These are phyloP conservation scores for Rhopalosiphum maidis DNA, from an alignment of 1,140 invertebrate genomes.

Conservation along the genomic window DNA sequence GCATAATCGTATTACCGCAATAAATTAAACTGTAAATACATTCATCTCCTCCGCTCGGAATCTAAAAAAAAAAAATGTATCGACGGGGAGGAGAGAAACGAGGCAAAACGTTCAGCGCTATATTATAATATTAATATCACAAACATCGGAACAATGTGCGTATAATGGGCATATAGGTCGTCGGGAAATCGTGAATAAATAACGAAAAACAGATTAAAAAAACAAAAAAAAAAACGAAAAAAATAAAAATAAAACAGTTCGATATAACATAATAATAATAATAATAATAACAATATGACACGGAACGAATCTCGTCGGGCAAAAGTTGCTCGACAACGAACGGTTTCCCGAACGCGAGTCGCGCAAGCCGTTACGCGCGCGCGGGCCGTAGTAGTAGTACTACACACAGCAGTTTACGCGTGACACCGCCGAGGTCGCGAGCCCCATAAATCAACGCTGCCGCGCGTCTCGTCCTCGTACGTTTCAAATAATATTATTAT, in stretches of 20 bases:
- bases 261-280: not conserved
- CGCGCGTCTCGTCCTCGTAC: not conserved
- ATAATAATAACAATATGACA: not conserved
- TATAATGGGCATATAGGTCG: not conserved
- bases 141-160: not conserved
- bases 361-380: not conserved
- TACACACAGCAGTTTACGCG: not conserved
- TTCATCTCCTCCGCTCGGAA: not conserved
- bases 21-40: not conserved
- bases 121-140: not conserved
- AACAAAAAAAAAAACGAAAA: not conserved
- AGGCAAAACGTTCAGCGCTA: not conserved
- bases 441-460: slow-evolving; percentile 19
- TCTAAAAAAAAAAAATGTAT: not conserved
- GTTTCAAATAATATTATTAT: slow-evolving; percentile 27
- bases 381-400: too few relatives aligned
- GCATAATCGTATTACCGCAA: not conserved
- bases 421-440: not conserved
- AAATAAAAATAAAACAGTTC: not conserved
- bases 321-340: not conserved
- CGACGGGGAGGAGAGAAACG: not conserved
- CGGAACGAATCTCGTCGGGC: not conserved
- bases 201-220: not conserved
- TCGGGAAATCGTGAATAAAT: not conserved
- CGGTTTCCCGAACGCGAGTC: not conserved